Base-by-base conservation (phyloP, 1,140 invertebrate species). In the Lineus longissimus region DNA sequence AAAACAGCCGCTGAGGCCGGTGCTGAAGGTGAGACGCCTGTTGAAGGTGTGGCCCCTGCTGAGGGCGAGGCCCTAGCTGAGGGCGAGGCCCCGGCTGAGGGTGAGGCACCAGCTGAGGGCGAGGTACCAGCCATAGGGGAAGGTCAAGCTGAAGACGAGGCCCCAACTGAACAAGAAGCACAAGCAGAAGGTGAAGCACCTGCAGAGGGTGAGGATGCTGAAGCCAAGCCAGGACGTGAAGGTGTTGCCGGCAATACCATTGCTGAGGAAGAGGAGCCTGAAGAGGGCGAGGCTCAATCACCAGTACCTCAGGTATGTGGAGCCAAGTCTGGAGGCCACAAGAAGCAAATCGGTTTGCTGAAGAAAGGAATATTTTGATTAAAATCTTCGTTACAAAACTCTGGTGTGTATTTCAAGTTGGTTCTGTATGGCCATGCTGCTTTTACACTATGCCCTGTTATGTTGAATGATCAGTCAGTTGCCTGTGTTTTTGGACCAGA, bases 261-360 rank as follows among this genome's bases (percentile, higher is more conserved):
- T 22, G n/a, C 40, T 25, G 59, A 61, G 40, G 36, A 11, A 51
- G 61, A 60, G 51, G 64, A 65, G 30, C 55, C 60, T 63, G 55
- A 36, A 58, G 31, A 66, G 31, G 64, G 69, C 22, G 66, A 40
- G 23, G 59, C 59, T 11, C 64, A 63, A 30, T 69, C 70, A 58
- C 74, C 66, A 4, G 43, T 75, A 33, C 73, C 73, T 23, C 71
- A 75, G 66, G 73, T 74, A 62, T 40, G 56, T 25, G 43, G 23
- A 62, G 36, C 19, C n/a, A 45, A 2, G 33, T 19, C n/a, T 27
- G 19, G 58, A 15, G 15, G 40, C 41, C 17, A 41, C 11, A 11
- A 22, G 40, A 62, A 40, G 15, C 2, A 17, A 23, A 13, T n/a
- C 13, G 4, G 6, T 62, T 47, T 62, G 7, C 19, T 15, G 17